Conservation (phyloP, 92 coral and sea anemone genomes). For the Pocillopora meandrina region DNA sequence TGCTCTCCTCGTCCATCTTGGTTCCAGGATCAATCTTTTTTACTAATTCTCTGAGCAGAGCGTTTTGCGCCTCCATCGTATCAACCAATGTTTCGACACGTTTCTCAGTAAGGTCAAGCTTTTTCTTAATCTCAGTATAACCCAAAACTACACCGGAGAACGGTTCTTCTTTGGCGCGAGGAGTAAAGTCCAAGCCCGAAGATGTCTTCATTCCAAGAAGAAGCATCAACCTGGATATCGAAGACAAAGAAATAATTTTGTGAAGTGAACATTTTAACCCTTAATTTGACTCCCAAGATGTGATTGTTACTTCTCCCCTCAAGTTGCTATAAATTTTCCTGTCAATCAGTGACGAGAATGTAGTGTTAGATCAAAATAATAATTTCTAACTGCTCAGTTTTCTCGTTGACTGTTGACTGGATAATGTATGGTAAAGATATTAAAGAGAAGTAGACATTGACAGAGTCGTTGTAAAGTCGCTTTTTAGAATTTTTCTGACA, state of each 20-base stretch:
- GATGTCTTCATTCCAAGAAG: conserved; percentile 18
- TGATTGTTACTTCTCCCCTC: no score
- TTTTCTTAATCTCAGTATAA: conserved; percentile 42
- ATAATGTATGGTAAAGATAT: no score
- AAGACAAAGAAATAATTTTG: no score
- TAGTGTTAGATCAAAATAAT: no score
- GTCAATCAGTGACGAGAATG: no score
- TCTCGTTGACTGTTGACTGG: no score
- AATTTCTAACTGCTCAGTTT: no score
- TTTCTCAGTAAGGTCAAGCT: conserved; percentile 71
- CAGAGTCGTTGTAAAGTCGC: not conserved
- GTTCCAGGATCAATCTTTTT: conserved; percentile 65
- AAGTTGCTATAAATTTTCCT: no score
- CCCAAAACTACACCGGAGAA: not conserved
- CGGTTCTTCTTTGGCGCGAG: conserved; percentile 18
- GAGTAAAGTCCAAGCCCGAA: conserved; percentile 15
- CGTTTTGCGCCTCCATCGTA: conserved; percentile 62
- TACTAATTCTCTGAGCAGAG: conserved; percentile 55
- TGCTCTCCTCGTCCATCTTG: conserved; percentile 1
- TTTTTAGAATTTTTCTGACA: not conserved
- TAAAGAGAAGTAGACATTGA: no score
- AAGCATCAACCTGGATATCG: conserved; percentile 10
- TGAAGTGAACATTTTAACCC: not conserved
- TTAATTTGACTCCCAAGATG: no score
- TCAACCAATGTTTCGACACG: conserved; percentile 64